phyloP scores from a whole-genome alignment of 2,113 vertebrate species.

The Coregonus clupeaformis region DNA sequence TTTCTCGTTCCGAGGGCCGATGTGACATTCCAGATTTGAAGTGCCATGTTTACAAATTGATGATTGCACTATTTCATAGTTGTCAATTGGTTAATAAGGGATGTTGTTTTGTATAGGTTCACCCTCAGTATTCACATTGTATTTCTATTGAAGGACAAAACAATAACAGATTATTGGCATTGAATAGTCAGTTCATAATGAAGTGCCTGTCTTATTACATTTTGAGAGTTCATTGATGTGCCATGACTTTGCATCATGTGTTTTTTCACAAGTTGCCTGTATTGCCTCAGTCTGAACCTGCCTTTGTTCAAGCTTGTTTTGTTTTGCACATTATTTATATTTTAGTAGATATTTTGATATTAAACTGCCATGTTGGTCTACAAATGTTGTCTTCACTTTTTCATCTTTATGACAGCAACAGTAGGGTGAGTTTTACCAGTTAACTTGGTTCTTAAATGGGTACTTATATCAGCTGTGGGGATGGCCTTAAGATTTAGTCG shows the following conservation, averaged over 20 bases:
- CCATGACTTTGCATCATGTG: neutral
- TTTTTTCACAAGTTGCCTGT: slow-evolving; percentile 4
- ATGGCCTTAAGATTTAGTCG: neutral
- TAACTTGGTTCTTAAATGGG: neutral
- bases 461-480: too few relatives aligned
- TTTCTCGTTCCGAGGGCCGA: neutral
- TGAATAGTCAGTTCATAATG: neutral
- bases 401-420: neutral
- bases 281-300: slow-evolving; percentile 3
- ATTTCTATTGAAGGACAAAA: neutral
- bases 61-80: slow-evolving; percentile 1
- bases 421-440: neutral
- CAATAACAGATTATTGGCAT: neutral
- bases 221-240: neutral
- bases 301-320: slow-evolving; percentile 41
- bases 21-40: neutral
- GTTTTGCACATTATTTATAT: slow-evolving; percentile 63
- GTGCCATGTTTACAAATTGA: slow-evolving; percentile 3
- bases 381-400: neutral
- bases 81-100: neutral
- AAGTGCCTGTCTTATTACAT: neutral
- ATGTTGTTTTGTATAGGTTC: slow-evolving; percentile 4
- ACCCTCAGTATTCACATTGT: neutral
- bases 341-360: slow-evolving; percentile 42
- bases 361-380: slow-evolving; percentile 51